These are phyloP conservation scores for Elmis aenea DNA, from an alignment of 2,888 invertebrate genomes.

Conservation along the genomic window DNA sequence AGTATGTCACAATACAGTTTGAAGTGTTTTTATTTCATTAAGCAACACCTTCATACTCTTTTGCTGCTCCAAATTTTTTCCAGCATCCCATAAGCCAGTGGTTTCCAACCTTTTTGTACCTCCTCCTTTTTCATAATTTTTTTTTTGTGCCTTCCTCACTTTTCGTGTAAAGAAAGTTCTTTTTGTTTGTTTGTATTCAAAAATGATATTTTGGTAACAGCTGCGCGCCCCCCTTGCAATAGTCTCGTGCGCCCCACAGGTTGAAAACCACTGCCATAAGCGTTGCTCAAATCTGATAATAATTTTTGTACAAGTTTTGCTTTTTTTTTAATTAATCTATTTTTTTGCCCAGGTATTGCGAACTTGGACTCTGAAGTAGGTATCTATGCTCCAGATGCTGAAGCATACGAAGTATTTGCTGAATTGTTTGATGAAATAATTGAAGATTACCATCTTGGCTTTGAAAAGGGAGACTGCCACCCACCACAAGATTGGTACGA, in stretches of 20 bases:
- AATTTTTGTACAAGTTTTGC: neutral
- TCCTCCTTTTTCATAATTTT: too few species aligned
- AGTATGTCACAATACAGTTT: too few species aligned
- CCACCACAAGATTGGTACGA: slow-evolving; percentile 60
- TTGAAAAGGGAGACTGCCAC: slow-evolving; percentile 53
- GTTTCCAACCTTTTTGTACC: too few species aligned
- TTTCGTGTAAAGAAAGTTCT: too few species aligned
- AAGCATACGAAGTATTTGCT: slow-evolving; percentile 60
- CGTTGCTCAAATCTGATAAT: too few species aligned
- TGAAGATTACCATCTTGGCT: slow-evolving; percentile 62
- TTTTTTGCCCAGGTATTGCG: slow-evolving; percentile 49
- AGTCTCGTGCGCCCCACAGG: too few species aligned
- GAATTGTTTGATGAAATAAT: slow-evolving; percentile 65
- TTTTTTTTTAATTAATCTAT: neutral
- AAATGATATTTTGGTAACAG: too few species aligned
- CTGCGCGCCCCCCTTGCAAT: too few species aligned
- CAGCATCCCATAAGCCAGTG: too few species aligned
- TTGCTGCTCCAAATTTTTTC: neutral
- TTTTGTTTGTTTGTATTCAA: too few species aligned
- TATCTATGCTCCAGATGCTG: slow-evolving; percentile 63
- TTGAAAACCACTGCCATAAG: too few species aligned
- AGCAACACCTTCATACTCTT: neutral
- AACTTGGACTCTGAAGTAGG: slow-evolving; percentile 64
- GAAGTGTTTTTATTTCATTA: slow-evolving; percentile 2
- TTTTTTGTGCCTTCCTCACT: too few species aligned